A percentile compares a stretch with the other conserved stretches of the same genome.
Evolutionary conservation across 2,113 vertebrate genomes (phyloP).

Genomic region (Ranitomeya imitator): DNA sequence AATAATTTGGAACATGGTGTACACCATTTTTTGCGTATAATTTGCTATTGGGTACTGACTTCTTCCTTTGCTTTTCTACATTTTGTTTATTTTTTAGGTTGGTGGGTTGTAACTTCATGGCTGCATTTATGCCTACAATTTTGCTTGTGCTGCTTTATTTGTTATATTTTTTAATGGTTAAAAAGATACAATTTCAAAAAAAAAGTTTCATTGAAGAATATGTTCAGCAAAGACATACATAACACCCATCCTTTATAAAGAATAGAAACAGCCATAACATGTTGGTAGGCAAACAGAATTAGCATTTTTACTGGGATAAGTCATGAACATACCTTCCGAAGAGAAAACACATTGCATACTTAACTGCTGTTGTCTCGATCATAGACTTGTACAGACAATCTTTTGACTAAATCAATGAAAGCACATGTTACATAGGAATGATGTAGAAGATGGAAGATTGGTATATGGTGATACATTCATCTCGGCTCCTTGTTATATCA

Average conservation of each 20-base stretch:
- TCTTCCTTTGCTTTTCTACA: no score
- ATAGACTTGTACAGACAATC: slow-evolving; percentile 22
- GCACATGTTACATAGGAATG: neutral
- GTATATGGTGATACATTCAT: neutral
- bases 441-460: neutral
- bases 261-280: neutral
- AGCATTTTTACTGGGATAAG: slow-evolving; percentile 11
- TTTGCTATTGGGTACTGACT: no score
- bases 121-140: no score
- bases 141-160: no score
- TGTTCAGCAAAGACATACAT: neutral
- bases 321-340: neutral
- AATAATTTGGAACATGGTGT: no score
- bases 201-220: no score
- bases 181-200: no score
- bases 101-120: no score
- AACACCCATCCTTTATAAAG: slow-evolving; percentile 3
- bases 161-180: no score
- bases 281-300: slow-evolving; percentile 18
- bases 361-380: neutral
- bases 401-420: slow-evolving; percentile 7
- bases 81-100: no score
- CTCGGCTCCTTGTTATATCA: neutral
- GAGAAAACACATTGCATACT: neutral
- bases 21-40: no score